Percentiles rank a stretch among this genome's conserved stretches.
Conservation (phyloP, 2,113 vertebrate species). For the Oreocharis arfaki region DNA sequence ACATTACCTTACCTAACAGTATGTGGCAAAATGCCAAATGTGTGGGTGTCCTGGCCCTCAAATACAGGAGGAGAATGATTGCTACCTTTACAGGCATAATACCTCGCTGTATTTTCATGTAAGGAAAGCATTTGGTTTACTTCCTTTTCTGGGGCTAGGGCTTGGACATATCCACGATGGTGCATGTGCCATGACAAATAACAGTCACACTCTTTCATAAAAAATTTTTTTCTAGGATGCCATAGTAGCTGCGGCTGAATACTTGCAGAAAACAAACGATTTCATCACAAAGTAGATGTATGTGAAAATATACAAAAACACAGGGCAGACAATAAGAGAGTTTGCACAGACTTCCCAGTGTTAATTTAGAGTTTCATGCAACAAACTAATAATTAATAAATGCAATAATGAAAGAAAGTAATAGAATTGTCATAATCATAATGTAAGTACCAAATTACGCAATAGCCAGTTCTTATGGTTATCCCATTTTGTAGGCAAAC, state of each 20-base stretch:
- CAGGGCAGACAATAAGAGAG: background rate
- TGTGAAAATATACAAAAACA: background rate
- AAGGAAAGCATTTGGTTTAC: background rate
- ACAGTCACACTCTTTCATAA: background rate
- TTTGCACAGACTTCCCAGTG: background rate
- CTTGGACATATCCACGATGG: background rate
- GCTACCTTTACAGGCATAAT: background rate
- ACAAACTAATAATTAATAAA: background rate
- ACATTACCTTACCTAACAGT: slow-evolving; percentile 26
- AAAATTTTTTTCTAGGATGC: background rate
- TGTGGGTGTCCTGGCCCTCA: slow-evolving; percentile 50
- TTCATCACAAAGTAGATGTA: background rate
- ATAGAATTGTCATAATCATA: background rate
- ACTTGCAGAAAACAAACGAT: background rate
- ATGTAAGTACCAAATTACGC: background rate
- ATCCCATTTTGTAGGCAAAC: background rate
- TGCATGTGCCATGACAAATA: background rate
- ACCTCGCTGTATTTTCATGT: background rate
- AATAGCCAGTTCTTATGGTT: background rate
- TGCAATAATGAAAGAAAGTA: background rate
- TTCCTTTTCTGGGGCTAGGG: background rate
- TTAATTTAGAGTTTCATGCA: background rate
- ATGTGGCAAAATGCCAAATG: slow-evolving; percentile 22
- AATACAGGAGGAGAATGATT: background rate
- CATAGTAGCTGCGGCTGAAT: background rate